phyloP scores from a whole-genome alignment of 2,797 vertebrate species.

The Rhadinocentrus ornatus region DNA sequence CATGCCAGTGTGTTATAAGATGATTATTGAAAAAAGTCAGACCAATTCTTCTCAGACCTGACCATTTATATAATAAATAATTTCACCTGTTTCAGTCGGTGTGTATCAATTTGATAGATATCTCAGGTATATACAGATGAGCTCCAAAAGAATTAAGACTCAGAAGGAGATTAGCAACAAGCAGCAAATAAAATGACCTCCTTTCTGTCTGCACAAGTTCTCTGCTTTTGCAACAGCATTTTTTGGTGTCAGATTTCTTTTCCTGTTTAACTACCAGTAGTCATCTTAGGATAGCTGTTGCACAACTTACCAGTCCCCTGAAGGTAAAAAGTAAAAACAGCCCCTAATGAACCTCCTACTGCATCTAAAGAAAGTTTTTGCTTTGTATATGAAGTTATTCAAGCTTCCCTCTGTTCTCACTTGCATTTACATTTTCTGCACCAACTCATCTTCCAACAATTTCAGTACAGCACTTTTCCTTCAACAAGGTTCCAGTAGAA shows the following conservation, averaged over 20 bases:
- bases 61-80: background rate
- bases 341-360: background rate
- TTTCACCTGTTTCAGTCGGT: background rate
- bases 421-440: background rate
- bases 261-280: background rate
- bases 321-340: background rate
- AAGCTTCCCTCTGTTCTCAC: background rate
- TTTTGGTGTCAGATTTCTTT: conserved; percentile 3
- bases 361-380: background rate
- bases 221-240: background rate
- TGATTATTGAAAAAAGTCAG: background rate
- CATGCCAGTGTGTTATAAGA: background rate
- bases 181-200: background rate
- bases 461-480: background rate
- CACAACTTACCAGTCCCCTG: background rate
- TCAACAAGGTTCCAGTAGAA: background rate
- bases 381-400: background rate
- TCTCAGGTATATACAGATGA: background rate
- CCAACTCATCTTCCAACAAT: background rate
- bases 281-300: background rate
- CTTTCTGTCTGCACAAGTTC: background rate
- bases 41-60: background rate
- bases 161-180: background rate
- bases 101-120: background rate
- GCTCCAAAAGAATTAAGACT: background rate